These are phyloP conservation scores for Fukomys damarensis DNA, from an alignment of 2,113 vertebrate species.

Conservation along the genomic window DNA sequence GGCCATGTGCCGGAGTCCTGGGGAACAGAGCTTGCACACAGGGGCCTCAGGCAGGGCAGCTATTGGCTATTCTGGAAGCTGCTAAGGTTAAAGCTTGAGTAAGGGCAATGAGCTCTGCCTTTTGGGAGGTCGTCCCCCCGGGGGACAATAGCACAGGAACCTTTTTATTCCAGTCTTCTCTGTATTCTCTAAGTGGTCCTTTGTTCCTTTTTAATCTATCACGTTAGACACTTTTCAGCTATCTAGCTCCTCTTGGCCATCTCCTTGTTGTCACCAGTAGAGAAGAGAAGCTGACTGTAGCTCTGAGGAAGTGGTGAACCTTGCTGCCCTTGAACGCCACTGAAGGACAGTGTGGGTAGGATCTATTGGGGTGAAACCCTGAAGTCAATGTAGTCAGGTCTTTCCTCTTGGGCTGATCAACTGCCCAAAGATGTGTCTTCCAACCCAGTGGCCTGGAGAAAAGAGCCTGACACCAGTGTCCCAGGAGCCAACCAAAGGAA, in stretches of 20 bases:
- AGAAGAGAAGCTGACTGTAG: background rate
- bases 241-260: background rate
- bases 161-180: background rate
- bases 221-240: background rate
- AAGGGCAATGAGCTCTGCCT: too few species aligned
- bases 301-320: background rate
- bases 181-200: background rate
- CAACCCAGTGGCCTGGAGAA: background rate
- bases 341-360: background rate
- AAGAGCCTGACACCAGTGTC: background rate
- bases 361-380: background rate
- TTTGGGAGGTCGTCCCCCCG: too few species aligned
- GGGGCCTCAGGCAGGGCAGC: background rate
- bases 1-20: background rate
- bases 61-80: too few species aligned
- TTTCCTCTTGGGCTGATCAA: background rate
- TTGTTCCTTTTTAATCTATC: background rate
- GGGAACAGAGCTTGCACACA: background rate
- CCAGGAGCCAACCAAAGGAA: background rate
- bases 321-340: background rate
- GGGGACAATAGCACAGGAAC: too few species aligned
- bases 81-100: too few species aligned
- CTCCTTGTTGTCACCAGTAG: background rate
- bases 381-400: background rate
- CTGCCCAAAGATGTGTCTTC: background rate